Conservation (phyloP, 2,113 vertebrate species). For the Zosterops pallidus region DNA sequence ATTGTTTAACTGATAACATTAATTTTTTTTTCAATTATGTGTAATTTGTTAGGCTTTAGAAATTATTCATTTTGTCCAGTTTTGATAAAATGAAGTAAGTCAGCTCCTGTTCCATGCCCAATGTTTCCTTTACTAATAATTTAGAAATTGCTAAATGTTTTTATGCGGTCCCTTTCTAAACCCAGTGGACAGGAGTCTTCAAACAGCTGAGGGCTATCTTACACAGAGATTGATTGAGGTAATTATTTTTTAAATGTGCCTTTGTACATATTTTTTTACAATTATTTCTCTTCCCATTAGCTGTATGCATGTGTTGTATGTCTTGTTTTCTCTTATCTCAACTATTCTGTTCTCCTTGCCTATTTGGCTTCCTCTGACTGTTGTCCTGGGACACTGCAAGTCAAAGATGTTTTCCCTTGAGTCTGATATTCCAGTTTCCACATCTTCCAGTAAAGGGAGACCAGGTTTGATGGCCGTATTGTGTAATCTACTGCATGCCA, state of each 20-base stretch:
- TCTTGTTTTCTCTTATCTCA: slow-evolving; percentile 58
- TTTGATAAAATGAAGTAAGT: neutral
- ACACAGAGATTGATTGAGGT: neutral
- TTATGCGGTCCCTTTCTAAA: neutral
- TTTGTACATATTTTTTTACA: neutral
- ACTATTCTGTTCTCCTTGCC: slow-evolving; percentile 12
- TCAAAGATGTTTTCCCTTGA: slow-evolving; percentile 56
- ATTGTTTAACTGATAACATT: neutral
- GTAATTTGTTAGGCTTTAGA: neutral
- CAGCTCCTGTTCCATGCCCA: neutral
- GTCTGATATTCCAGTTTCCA: slow-evolving; percentile 71
- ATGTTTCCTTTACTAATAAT: neutral
- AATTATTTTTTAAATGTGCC: neutral
- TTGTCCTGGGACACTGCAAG: slow-evolving; percentile 58
- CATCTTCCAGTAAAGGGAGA: slow-evolving; percentile 69
- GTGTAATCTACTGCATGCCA: slow-evolving; percentile 74
- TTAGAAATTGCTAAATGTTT: neutral
- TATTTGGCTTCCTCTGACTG: slow-evolving; percentile 34
- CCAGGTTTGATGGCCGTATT: slow-evolving; percentile 53
- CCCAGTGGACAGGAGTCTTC: neutral
- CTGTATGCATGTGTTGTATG: neutral
- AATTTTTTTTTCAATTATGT: neutral
- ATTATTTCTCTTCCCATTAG: neutral
- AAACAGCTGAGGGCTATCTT: neutral
- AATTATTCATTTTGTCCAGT: neutral